Evolutionary conservation across 2,888 invertebrate genomes (phyloP).

Genomic region (Drosophila acutilabella): DNA sequence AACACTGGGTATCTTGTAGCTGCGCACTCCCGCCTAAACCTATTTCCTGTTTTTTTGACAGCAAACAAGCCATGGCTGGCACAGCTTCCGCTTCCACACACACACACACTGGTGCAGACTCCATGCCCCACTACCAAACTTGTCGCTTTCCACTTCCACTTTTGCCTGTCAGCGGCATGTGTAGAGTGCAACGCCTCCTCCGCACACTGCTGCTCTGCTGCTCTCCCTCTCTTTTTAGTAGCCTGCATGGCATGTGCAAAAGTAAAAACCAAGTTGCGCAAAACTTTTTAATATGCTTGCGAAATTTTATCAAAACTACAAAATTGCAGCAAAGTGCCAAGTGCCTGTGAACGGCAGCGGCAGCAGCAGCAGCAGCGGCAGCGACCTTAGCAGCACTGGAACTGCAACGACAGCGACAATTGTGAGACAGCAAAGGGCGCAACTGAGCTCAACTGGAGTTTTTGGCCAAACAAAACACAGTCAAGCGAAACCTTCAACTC

Average conservation of each 20-base stretch:
- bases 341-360: constrained; percentile 61
- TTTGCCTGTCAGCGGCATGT: constrained; percentile 72
- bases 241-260: constrained; percentile 42
- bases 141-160: constrained; percentile 11
- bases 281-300: constrained; percentile 82
- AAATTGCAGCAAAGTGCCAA: constrained; percentile 82
- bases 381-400: constrained; percentile 3
- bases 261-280: constrained; percentile 79
- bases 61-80: constrained; percentile 73
- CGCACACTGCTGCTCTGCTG: not conserved
- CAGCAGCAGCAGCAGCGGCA: constrained; percentile 27
- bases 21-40: not conserved
- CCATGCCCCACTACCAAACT: not conserved
- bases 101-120: not conserved
- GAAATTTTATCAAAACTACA: constrained; percentile 82
- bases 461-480: constrained; percentile 81
- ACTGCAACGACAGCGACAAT: constrained; percentile 18
- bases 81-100: constrained; percentile 63
- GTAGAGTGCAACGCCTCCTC: constrained; percentile 34
- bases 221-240: not conserved
- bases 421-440: constrained; percentile 63
- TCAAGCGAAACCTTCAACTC: constrained; percentile 81
- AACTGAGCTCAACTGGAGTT: constrained; percentile 60
- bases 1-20: not conserved
- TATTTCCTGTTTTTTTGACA: constrained; percentile 60